Percentiles rank a stretch among this genome's conserved stretches.
Evolutionary conservation across 2,113 vertebrate genomes (phyloP).

Genomic region (Numida meleagris): DNA sequence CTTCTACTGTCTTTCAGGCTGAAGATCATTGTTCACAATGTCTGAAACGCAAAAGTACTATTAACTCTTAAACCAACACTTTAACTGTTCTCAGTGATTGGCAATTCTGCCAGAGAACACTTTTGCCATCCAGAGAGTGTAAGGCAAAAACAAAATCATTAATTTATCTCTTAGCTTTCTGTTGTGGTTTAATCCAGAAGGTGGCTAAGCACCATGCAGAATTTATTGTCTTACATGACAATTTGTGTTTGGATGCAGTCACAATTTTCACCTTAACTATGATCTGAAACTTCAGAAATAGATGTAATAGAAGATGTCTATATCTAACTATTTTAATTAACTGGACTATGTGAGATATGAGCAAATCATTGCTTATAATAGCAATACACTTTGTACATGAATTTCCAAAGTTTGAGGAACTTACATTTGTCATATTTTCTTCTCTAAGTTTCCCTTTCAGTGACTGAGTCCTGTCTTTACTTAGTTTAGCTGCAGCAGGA

Average conservation of each 20-base stretch:
- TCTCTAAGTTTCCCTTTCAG: background rate
- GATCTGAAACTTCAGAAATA: background rate
- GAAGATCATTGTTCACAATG: background rate
- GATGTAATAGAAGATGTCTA: background rate
- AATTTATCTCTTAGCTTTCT: background rate
- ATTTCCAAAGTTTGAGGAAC: background rate
- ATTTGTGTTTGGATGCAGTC: background rate
- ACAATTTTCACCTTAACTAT: background rate
- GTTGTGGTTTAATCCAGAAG: too few species aligned
- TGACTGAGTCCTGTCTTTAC: background rate
- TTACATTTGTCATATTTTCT: background rate
- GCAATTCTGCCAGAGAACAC: background rate
- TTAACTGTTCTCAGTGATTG: background rate
- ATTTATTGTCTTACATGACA: background rate
- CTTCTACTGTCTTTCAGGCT: background rate
- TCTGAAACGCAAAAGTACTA: background rate
- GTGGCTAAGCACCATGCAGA: background rate
- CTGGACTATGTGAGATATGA: fast-evolving
- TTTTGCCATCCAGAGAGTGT: background rate
- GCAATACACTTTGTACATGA: background rate
- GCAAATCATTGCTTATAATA: background rate
- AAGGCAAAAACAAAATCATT: background rate
- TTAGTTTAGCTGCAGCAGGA: background rate
- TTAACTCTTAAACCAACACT: background rate
- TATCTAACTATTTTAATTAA: background rate